Evolutionary conservation across 2,797 vertebrate genomes (phyloP), one percentile per base, ranked within the genome.

Genomic region (Pseudochaenichthys georgianus): DNA sequence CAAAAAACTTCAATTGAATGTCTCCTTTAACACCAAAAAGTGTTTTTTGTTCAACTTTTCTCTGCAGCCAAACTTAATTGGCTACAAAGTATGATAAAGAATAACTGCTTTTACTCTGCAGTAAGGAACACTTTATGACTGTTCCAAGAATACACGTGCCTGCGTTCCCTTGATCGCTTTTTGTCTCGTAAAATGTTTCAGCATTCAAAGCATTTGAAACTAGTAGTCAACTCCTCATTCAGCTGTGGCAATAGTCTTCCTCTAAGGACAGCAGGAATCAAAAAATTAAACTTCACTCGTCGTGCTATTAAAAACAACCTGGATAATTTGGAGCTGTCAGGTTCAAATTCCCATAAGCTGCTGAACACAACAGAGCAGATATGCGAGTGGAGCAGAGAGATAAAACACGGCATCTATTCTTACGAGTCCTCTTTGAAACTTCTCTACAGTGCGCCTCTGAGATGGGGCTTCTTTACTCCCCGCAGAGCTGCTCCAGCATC

Each of bases 371-470:
- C 83, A 89, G 76, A 78, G 81, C 75, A 86, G 89, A 89, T 87
- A 88, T 46, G 87, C 87, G 86, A 89, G 73, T 83, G 83, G 87
- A 86, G 85, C 68, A 58, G 42, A 58, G 60, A 88, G 89, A 90
- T 87, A 88, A 87, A 80, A 92, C 82, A 28, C 15, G 19, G 57
- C 85, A 92, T 91, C 88, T 90, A 86, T 93, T 93, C 90, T 89
- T 75, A 88, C 43, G 63, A 90, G 88, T 79, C 72, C 84, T 81
- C 90, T 94, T 93, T 94, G 88, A 94, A 94, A 94, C 78, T 87
- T 87, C 60, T 85, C 78, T 83, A 82, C 78, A 17, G 65, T 70
- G 77, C 61, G 73, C 82, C 81, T 76, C 77, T 41, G 73, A 81
- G 85, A 89, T 78, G 81, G 77, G 89, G 85, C 77, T 73, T 87